These are phyloP conservation scores for Meiosimyza platycephala DNA, from an alignment of 2,888 invertebrate species.

Conservation along the genomic window DNA sequence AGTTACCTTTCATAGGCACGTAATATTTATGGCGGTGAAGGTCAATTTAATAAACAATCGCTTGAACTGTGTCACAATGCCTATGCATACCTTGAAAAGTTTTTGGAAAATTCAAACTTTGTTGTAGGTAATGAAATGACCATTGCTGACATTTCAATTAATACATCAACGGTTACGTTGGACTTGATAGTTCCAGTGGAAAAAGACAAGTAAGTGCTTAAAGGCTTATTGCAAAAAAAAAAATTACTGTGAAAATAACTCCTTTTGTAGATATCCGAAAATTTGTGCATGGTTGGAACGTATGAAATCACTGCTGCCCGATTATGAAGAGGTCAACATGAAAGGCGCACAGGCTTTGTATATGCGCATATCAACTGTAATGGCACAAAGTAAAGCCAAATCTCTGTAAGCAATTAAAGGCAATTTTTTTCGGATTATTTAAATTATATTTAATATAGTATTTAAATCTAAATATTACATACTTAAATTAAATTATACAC, in stretches of 20 bases:
- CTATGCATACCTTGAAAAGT: constrained; percentile 61
- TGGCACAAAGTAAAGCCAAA: constrained; percentile 52
- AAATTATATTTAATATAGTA: no score
- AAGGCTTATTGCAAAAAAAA: not conserved
- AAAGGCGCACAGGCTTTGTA: constrained; percentile 58
- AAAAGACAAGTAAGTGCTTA: constrained; percentile 43
- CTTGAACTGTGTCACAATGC: constrained; percentile 57
- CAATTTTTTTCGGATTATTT: constrained; percentile 9
- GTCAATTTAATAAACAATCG: constrained; percentile 54
- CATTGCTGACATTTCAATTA: constrained; percentile 69
- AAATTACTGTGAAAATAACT: not conserved
- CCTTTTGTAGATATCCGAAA: constrained; percentile 48
- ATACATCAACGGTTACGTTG: constrained; percentile 65
- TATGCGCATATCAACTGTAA: constrained; percentile 52
- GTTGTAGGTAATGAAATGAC: constrained; percentile 58
- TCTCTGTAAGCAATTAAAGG: not conserved
- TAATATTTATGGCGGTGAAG: constrained; percentile 59
- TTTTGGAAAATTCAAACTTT: constrained; percentile 57
- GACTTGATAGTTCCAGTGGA: constrained; percentile 63
- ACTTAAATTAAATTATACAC: no score
- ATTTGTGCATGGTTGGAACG: constrained; percentile 58
- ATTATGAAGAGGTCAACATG: constrained; percentile 59
- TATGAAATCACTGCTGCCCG: constrained; percentile 56
- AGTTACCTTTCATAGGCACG: constrained; percentile 53
- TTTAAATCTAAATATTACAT: no score